These are phyloP conservation scores for Rhodophaea formosa DNA, from an alignment of 2,888 invertebrate genomes.

Conservation along the genomic window DNA sequence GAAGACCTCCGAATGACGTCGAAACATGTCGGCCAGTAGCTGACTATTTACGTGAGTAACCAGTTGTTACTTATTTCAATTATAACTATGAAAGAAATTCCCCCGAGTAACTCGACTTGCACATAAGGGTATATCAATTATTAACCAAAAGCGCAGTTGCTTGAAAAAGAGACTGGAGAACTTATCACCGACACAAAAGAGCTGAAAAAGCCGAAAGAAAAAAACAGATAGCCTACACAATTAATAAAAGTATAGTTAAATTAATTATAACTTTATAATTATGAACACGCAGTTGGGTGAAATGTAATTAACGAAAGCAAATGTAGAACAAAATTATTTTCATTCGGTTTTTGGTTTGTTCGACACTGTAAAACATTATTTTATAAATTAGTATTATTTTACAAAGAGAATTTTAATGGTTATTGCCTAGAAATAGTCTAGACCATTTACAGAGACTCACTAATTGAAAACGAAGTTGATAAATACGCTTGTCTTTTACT, in stretches of 20 bases:
- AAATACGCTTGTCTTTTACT: neutral
- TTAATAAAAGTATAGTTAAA: neutral
- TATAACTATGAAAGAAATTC: too few species aligned
- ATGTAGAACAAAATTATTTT: slow-evolving; percentile 10
- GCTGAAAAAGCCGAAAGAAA: too few species aligned
- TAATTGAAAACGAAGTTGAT: neutral
- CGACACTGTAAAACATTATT: neutral
- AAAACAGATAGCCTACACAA: too few species aligned
- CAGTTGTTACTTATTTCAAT: too few species aligned
- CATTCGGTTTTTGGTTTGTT: slow-evolving; percentile 7
- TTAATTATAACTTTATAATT: slow-evolving; percentile 19
- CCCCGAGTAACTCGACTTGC: neutral
- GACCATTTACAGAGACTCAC: neutral
- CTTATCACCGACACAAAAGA: too few species aligned
- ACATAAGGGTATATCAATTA: too few species aligned
- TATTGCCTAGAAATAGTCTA: neutral
- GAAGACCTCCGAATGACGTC: too few species aligned
- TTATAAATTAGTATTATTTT: neutral
- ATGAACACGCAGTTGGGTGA: slow-evolving; percentile 3
- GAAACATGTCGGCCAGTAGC: too few species aligned
- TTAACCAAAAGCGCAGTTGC: too few species aligned
- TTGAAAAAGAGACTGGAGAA: too few species aligned
- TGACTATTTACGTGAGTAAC: too few species aligned
- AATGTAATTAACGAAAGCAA: slow-evolving; percentile 17
- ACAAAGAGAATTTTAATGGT: neutral